A percentile compares a stretch with the other conserved stretches of the same genome.
Conservation (phyloP, 2,113 vertebrate genomes). For the Propithecus coquereli region DNA sequence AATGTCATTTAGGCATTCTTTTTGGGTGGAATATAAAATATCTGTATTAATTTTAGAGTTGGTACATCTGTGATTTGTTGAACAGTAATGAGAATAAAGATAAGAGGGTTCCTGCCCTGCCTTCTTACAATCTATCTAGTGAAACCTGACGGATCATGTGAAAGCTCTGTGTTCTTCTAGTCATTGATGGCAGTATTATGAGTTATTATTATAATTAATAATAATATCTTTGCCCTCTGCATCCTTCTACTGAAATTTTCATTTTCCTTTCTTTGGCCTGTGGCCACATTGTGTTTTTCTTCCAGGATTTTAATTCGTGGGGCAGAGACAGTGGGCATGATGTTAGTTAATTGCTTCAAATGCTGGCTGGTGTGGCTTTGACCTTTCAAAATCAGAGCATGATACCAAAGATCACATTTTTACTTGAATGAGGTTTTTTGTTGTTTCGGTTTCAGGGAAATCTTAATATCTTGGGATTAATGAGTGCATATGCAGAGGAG, state of each 20-base stretch:
- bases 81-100: background rate
- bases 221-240: background rate
- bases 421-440: background rate
- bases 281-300: conserved; percentile 1
- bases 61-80: background rate
- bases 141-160: background rate
- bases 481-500: background rate
- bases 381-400: background rate
- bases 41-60: background rate
- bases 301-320: conserved; percentile 37
- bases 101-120: background rate
- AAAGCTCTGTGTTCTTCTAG: background rate
- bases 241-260: background rate
- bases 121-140: background rate
- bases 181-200: background rate
- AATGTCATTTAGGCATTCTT: background rate
- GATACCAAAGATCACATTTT: background rate
- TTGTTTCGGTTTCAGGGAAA: background rate
- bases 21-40: background rate
- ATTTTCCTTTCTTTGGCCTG: conserved; percentile 21
- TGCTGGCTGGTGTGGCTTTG: background rate
- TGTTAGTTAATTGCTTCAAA: conserved; percentile 1
- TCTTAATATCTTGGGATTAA: background rate
- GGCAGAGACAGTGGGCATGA: background rate
- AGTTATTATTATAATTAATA: background rate